Percentiles rank a stretch among this genome's conserved stretches.
phyloP scores from a whole-genome alignment of 2,797 vertebrate species.

The Centropyge bicolor region DNA sequence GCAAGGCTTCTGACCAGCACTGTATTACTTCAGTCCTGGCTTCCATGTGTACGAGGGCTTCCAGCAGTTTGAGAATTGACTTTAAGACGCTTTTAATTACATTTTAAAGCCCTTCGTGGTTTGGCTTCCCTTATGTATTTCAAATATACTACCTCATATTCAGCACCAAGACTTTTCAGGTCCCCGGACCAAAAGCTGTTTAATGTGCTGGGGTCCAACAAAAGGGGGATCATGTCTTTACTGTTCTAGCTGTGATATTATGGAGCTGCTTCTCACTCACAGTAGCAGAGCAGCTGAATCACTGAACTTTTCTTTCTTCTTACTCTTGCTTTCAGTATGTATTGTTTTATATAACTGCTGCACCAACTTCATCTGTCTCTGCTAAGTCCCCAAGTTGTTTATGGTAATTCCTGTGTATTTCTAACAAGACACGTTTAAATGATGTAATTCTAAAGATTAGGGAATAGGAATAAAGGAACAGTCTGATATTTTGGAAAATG shows the following conservation, averaged over 20 bases:
- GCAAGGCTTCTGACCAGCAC: slow-evolving; percentile 57
- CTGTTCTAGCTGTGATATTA: slow-evolving; percentile 14
- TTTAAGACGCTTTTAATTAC: slow-evolving; percentile 70
- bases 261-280: neutral
- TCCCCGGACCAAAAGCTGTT: slow-evolving; percentile 47
- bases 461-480: neutral
- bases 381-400: neutral
- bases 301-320: neutral
- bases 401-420: neutral
- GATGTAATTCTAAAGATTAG: neutral
- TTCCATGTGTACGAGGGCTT: slow-evolving; percentile 31
- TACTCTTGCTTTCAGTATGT: neutral
- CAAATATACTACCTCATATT: slow-evolving; percentile 60
- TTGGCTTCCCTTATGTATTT: slow-evolving; percentile 58
- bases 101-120: slow-evolving; percentile 69
- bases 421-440: neutral
- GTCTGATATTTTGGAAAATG: neutral
- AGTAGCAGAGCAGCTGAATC: neutral
- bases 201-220: slow-evolving; percentile 19
- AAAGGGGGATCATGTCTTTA: neutral
- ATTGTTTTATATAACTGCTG: neutral
- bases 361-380: neutral
- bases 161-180: slow-evolving; percentile 39
- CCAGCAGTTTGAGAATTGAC: slow-evolving; percentile 66
- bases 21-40: slow-evolving; percentile 71